Evolutionary conservation across 2,888 invertebrate species (phyloP).

Genomic region (Spialia ferax): DNA sequence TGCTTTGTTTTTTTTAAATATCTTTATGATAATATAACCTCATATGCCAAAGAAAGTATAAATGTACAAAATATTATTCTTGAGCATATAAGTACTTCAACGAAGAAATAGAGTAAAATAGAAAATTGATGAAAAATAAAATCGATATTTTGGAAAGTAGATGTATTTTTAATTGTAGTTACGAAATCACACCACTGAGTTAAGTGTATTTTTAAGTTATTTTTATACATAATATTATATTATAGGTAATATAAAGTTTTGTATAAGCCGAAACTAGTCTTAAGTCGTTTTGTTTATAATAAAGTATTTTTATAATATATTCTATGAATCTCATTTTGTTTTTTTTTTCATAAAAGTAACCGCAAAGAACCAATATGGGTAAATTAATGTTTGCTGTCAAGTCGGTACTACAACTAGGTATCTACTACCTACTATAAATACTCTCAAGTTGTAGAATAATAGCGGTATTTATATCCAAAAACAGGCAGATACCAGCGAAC

Average conservation of each 20-base stretch:
- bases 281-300: slow-evolving; percentile 76
- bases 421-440: no score
- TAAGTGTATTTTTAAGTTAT: slow-evolving; percentile 65
- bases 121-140: not conserved
- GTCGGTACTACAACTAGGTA: no score
- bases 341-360: slow-evolving; percentile 40
- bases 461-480: no score
- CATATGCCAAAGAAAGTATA: slow-evolving; percentile 72
- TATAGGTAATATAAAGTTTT: slow-evolving; percentile 41
- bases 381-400: no score
- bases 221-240: slow-evolving; percentile 47
- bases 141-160: slow-evolving; percentile 1
- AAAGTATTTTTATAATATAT: slow-evolving; percentile 53
- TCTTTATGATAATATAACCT: slow-evolving; percentile 23
- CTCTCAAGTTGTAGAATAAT: no score
- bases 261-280: slow-evolving; percentile 71
- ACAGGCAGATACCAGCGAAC: no score
- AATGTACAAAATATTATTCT: slow-evolving; percentile 51
- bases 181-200: slow-evolving; percentile 47
- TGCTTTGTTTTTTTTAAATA: slow-evolving; percentile 43
- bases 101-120: slow-evolving; percentile 26
- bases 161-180: slow-evolving; percentile 12
- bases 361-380: no score
- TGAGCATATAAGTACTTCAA: slow-evolving; percentile 52
- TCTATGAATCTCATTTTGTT: slow-evolving; percentile 46